Percentiles rank a stretch among this genome's conserved stretches.
Evolutionary conservation across 1,140 invertebrate species (phyloP).

Genomic region (Sesamia nonagrioides): DNA sequence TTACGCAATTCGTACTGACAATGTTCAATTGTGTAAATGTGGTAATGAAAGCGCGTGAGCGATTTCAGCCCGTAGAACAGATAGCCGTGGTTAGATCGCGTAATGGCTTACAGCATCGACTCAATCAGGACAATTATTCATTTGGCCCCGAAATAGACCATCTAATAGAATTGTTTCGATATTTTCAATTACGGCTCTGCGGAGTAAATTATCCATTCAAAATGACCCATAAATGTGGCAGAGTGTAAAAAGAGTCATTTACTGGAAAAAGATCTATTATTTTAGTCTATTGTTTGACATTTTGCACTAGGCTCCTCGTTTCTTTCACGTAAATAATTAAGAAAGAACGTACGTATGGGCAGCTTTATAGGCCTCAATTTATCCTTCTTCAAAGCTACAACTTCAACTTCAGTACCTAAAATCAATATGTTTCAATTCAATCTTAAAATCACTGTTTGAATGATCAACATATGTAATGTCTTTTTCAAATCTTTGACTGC

Average conservation of each 20-base stretch:
- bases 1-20: constrained; percentile 77
- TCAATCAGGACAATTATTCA: constrained; percentile 40
- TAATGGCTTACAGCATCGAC: constrained; percentile 47
- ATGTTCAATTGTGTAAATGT: constrained; percentile 77
- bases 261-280: neutral
- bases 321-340: too few species aligned
- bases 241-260: neutral
- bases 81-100: constrained; percentile 41
- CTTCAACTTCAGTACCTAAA: too few species aligned
- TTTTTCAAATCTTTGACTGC: neutral
- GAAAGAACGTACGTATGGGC: too few species aligned
- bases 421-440: too few species aligned
- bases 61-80: constrained; percentile 56
- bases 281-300: too few species aligned
- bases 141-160: constrained; percentile 2
- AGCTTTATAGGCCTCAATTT: too few species aligned
- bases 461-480: too few species aligned
- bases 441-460: too few species aligned
- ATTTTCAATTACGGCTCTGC: constrained; percentile 15
- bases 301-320: too few species aligned
- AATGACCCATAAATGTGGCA: neutral
- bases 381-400: too few species aligned
- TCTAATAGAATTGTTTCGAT: neutral
- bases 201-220: neutral
- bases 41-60: constrained; percentile 71